Conservation (phyloP, 2,797 vertebrate species). For the Pangasius krempfi region DNA sequence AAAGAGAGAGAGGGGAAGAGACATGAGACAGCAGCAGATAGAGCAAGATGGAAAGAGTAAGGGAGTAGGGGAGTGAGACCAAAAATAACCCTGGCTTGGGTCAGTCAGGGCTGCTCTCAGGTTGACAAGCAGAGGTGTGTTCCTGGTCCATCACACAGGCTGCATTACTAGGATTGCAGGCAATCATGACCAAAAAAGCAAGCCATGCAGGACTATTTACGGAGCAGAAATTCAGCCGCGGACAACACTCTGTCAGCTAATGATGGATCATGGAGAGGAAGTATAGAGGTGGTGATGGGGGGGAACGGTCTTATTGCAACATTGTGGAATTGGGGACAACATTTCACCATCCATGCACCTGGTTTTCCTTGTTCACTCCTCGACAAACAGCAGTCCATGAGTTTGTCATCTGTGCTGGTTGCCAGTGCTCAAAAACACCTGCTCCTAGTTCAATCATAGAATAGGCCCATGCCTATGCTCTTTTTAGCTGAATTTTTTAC, state of each 20-base stretch:
- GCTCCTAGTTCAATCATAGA: constrained; percentile 36
- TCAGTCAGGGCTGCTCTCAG: constrained; percentile 57
- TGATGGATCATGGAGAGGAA: constrained; percentile 73
- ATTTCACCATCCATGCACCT: constrained; percentile 54
- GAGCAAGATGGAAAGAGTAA: constrained; percentile 44
- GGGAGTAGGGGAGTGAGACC: constrained; percentile 60
- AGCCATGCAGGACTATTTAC: constrained; percentile 79
- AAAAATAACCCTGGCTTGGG: constrained; percentile 78
- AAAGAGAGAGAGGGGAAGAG: constrained; percentile 37
- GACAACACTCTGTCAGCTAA: constrained; percentile 75
- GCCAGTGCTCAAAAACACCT: constrained; percentile 32
- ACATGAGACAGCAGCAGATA: constrained; percentile 47
- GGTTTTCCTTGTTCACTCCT: constrained; percentile 39
- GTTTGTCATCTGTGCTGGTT: constrained; percentile 33
- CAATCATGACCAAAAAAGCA: constrained; percentile 65
- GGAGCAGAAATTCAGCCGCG: constrained; percentile 76
- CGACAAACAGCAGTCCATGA: constrained; percentile 46
- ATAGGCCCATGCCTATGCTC: background rate
- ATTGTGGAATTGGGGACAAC: constrained; percentile 61
- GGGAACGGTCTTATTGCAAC: constrained; percentile 62
- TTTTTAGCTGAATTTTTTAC: constrained; percentile 11
- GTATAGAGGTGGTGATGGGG: constrained; percentile 57
- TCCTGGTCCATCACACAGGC: constrained; percentile 67
- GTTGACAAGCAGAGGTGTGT: constrained; percentile 63
- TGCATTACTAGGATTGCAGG: constrained; percentile 76